phyloP scores from a whole-genome alignment of 2,888 invertebrate genomes.

The Andrena bucephala region DNA sequence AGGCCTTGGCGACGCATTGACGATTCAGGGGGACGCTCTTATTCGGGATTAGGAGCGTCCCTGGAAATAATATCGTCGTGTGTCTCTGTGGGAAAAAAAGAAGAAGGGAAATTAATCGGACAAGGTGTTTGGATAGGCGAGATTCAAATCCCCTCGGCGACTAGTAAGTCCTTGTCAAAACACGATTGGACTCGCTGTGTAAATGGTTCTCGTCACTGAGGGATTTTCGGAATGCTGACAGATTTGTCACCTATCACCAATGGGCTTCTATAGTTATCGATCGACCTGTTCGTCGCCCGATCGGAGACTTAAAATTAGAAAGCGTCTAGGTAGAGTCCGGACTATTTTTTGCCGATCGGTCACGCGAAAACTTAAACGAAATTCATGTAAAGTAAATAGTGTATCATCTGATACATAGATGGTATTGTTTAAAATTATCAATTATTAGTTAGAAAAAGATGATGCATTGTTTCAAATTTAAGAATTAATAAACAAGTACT shows the following conservation, averaged over 20 bases:
- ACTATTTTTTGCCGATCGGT: too few species aligned
- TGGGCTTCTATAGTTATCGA: constrained; percentile 9
- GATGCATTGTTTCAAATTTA: too few species aligned
- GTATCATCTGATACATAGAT: too few species aligned
- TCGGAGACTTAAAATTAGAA: not conserved
- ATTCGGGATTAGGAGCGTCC: constrained; percentile 36
- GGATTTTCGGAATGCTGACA: constrained; percentile 55
- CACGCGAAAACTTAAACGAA: too few species aligned
- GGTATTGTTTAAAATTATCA: too few species aligned
- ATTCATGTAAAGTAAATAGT: too few species aligned
- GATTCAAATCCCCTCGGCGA: constrained; percentile 47
- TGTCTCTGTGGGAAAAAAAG: not conserved
- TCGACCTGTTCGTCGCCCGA: not conserved
- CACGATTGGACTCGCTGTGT: constrained; percentile 56
- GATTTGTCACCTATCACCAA: constrained; percentile 47
- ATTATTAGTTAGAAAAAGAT: too few species aligned
- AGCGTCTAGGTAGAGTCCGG: too few species aligned
- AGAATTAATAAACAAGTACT: too few species aligned
- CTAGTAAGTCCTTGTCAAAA: constrained; percentile 70
- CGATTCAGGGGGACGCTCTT: constrained; percentile 34
- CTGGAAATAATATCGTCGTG: constrained; percentile 19
- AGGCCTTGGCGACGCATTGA: not conserved
- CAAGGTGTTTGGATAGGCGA: constrained; percentile 52
- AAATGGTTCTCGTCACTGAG: constrained; percentile 47
- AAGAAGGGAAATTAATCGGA: constrained; percentile 30